These are phyloP conservation scores for Anabas testudineus DNA, from an alignment of 2,797 vertebrate genomes.

Conservation along the genomic window DNA sequence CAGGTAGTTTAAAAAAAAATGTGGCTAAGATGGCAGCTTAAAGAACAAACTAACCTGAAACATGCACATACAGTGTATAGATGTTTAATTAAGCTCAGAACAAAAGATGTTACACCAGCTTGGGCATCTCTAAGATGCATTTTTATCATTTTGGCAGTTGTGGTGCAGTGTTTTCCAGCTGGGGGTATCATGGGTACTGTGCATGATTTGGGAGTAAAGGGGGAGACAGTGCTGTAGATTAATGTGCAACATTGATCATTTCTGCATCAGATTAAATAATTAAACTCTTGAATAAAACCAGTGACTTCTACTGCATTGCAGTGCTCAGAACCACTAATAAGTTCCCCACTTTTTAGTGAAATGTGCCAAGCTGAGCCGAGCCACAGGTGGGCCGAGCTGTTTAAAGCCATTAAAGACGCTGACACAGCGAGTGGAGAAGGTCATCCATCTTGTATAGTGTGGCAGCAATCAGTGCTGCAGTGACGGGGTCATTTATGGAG, in stretches of 20 bases:
- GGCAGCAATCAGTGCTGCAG: neutral
- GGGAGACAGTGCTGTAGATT: no score
- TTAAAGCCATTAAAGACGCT: slow-evolving; percentile 18
- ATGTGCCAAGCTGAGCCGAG: neutral
- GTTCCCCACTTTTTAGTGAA: slow-evolving; percentile 10
- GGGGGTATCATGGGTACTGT: no score
- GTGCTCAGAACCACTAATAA: neutral
- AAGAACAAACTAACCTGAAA: no score
- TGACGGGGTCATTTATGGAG: slow-evolving; percentile 16
- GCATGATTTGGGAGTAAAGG: no score
- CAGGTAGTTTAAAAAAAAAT: no score
- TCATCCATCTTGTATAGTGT: slow-evolving; percentile 1
- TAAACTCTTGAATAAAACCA: slow-evolving; percentile 1
- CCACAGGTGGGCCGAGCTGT: slow-evolving; percentile 45
- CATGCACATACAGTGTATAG: no score
- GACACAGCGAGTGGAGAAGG: slow-evolving; percentile 25
- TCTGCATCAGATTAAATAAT: slow-evolving; percentile 11
- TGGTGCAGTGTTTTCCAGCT: no score
- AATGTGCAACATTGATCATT: neutral
- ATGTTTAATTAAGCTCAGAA: no score
- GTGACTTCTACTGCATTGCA: slow-evolving; percentile 9
- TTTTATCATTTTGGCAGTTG: no score
- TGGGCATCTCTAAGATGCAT: no score
- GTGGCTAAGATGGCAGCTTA: no score
- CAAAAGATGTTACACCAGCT: no score